These are phyloP conservation scores for Psephotus haematonotus DNA, from an alignment of 2,113 vertebrate genomes.

Conservation along the genomic window DNA sequence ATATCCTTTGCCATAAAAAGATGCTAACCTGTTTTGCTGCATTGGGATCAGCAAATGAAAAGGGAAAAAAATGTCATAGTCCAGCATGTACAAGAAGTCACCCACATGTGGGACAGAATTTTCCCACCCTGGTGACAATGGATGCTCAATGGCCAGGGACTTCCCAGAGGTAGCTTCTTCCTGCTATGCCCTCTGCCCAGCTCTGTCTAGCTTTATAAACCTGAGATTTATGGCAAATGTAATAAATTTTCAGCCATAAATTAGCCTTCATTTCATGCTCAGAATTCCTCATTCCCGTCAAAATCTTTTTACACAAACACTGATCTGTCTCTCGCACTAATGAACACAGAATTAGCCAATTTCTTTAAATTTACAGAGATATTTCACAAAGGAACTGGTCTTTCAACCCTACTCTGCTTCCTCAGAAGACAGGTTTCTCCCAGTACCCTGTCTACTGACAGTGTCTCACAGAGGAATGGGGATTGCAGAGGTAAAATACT, in stretches of 20 bases:
- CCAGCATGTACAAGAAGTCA: fast-evolving
- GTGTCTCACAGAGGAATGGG: not conserved
- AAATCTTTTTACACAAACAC: not conserved
- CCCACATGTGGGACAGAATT: not conserved
- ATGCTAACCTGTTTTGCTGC: not conserved
- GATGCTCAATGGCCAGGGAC: not conserved
- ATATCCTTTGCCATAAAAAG: not conserved
- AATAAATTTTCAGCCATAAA: not conserved
- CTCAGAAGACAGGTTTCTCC: not conserved
- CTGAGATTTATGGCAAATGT: not conserved
- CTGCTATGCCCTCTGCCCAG: not conserved
- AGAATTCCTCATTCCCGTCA: not conserved
- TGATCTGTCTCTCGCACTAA: not conserved
- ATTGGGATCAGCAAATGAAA: not conserved
- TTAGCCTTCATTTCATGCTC: not conserved
- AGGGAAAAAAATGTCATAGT: not conserved
- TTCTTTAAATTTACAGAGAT: not conserved
- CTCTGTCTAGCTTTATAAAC: not conserved
- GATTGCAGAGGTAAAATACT: not conserved
- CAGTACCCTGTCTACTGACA: not conserved
- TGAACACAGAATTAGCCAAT: not conserved
- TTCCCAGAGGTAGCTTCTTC: not conserved
- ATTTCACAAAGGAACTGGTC: not conserved
- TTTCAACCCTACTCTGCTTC: not conserved
- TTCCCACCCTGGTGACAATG: not conserved